Evolutionary conservation across 2,888 invertebrate species (phyloP), one percentile per base, ranked within the genome.

Genomic region (Scaptomyza flava): DNA sequence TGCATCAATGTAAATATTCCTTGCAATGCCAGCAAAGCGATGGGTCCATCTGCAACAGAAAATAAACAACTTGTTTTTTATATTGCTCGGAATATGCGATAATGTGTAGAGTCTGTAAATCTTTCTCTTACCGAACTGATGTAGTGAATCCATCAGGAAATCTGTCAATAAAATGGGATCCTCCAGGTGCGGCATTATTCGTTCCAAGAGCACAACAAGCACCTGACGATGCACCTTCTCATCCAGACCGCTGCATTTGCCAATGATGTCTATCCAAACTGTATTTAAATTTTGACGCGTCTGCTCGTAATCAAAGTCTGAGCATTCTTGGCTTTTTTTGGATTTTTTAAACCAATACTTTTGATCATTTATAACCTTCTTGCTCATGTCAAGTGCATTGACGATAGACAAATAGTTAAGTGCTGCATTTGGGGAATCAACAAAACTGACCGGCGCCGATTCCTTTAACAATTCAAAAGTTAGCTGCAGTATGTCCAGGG

Each of bases 1-100:
- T 96, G 96, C 66, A 99, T 97, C 73, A 99, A 93, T 53, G 96
- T 95, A 90, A 98, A 96, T 57, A 99, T 95, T 20, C 98, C 98
- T 91, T 98, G 98, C 11, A 99, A 93, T 0, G 98, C 97, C 56
- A 99, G 93, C 89, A 99, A 94, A 90, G 98, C 96, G 68, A 97
- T 94, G 0, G 96, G 95, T 7, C 98, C 98, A 79, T 97, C 97
- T 96, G 89, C 0, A 89, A 74, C 30, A 12, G 9, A 17, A 7
- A 41, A 41, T n/a, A n/a, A 48, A 9, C 8, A 48, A 20, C 27
- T 11, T 11, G 4, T 4, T 9, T 31, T 9, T 31, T 31, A 31
- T 8, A 31, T 31, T 23, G 3, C 23, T 23, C 23, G 23, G 23
- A 23, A 23, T 23, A 4, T 23, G 23, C 4, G 23, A 23, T 23